phyloP scores from a whole-genome alignment of 2,888 invertebrate genomes.

The Eledona agricola region DNA sequence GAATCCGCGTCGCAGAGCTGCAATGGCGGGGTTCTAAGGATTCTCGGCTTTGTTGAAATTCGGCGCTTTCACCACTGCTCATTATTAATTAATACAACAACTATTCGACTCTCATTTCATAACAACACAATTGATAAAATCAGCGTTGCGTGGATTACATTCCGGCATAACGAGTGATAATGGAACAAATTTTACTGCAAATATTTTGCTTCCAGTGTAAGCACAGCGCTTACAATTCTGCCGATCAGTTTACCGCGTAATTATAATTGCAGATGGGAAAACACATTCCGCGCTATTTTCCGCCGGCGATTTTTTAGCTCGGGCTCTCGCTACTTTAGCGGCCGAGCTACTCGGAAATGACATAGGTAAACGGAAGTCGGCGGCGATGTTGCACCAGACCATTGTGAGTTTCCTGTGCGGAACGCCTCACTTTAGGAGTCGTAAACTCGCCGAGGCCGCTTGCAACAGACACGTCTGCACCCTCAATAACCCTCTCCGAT shows the following conservation, averaged over 20 bases:
- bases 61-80: too few species aligned
- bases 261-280: too few species aligned
- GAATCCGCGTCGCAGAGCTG: too few species aligned
- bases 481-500: conserved; percentile 21
- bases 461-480: conserved; percentile 29
- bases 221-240: too few species aligned
- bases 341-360: conserved; percentile 38
- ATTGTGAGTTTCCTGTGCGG: conserved; percentile 44
- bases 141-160: conserved; percentile 8
- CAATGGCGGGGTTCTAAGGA: too few species aligned
- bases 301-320: not conserved
- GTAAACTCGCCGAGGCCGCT: conserved; percentile 35
- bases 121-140: conserved; percentile 6
- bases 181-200: not conserved
- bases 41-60: too few species aligned
- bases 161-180: conserved; percentile 5
- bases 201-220: too few species aligned
- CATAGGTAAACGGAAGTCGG: conserved; percentile 44
- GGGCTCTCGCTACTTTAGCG: too few species aligned
- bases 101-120: conserved; percentile 5
- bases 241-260: too few species aligned
- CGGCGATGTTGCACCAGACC: conserved; percentile 41
- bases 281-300: not conserved
- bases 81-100: too few species aligned
- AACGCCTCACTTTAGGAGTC: conserved; percentile 43